Evolutionary conservation across 2,888 invertebrate species (phyloP).

Genomic region (Stenichneumon culpator): DNA sequence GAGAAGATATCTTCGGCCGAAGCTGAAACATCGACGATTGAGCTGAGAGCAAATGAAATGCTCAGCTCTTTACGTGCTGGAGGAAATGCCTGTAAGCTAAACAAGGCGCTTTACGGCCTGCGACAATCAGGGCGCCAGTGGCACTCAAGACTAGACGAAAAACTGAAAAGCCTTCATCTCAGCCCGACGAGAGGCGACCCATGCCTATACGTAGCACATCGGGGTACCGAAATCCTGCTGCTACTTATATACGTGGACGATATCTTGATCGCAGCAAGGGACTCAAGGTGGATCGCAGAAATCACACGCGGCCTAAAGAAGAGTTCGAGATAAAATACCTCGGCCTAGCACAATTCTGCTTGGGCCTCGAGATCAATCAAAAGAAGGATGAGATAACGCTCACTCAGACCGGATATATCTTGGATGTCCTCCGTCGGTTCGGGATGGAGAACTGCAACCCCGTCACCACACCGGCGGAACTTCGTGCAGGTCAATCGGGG

Average conservation of each 20-base stretch:
- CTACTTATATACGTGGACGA: slow-evolving; percentile 44
- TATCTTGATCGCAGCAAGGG: slow-evolving; percentile 50
- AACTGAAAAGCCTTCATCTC: too few species aligned
- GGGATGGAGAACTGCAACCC: slow-evolving; percentile 8
- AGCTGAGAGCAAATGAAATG: not conserved
- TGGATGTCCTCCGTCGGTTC: not conserved
- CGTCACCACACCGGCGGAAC: slow-evolving; percentile 8
- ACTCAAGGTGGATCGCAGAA: slow-evolving; percentile 44
- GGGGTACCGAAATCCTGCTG: not conserved
- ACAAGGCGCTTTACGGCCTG: not conserved
- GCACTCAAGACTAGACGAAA: not conserved
- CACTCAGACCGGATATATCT: slow-evolving; percentile 6
- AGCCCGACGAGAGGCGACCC: slow-evolving; percentile 21
- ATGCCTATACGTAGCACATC: slow-evolving; percentile 7
- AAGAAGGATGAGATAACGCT: slow-evolving; percentile 5
- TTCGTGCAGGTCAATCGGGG: not conserved
- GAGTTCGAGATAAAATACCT: slow-evolving; percentile 52
- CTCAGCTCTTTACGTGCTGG: not conserved
- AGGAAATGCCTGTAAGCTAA: not conserved
- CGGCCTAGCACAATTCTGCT: slow-evolving; percentile 39
- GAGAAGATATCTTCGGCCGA: too few species aligned
- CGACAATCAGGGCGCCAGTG: slow-evolving; percentile 31
- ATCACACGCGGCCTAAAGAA: slow-evolving; percentile 14
- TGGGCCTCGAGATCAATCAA: slow-evolving; percentile 31
- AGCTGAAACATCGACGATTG: too few species aligned